A percentile compares a stretch with the other conserved stretches of the same genome.
These are phyloP conservation scores for Eupeodes corollae DNA, from an alignment of 1,140 invertebrate genomes.

Conservation along the genomic window DNA sequence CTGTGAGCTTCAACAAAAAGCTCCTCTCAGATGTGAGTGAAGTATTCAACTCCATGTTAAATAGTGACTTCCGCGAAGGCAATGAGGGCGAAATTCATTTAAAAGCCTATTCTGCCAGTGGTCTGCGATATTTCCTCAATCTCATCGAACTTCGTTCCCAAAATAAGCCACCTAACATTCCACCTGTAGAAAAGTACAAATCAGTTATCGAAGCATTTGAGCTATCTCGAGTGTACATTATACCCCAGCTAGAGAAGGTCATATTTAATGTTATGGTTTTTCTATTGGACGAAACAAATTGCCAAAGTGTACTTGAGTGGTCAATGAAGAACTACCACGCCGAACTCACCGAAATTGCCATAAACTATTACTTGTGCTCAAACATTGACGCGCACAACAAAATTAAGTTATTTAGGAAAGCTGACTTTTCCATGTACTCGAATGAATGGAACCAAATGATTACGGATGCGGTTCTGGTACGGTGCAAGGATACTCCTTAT, in stretches of 20 bases:
- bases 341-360: constrained; percentile 29
- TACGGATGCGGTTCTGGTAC: constrained; percentile 27
- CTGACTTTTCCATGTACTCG: constrained; percentile 27
- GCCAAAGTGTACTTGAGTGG: constrained; percentile 28
- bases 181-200: constrained; percentile 15
- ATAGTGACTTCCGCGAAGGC: constrained; percentile 30
- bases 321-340: constrained; percentile 31
- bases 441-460: constrained; percentile 34
- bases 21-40: constrained; percentile 30
- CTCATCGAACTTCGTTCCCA: constrained; percentile 18
- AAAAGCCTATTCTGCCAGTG: constrained; percentile 19
- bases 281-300: constrained; percentile 23
- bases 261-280: constrained; percentile 23
- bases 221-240: constrained; percentile 32
- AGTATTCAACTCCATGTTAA: constrained; percentile 35
- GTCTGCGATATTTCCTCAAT: constrained; percentile 31
- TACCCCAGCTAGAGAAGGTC: constrained; percentile 24
- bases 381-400: constrained; percentile 18
- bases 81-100: constrained; percentile 30
- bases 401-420: constrained; percentile 23
- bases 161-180: constrained; percentile 9
- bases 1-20: constrained; percentile 30
- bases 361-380: constrained; percentile 31
- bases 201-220: constrained; percentile 33
- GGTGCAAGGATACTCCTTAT: constrained; percentile 9